Evolutionary conservation across 2,888 invertebrate species (phyloP), one percentile per base, ranked within the genome.

Genomic region (Lycophotia porphyrea): DNA sequence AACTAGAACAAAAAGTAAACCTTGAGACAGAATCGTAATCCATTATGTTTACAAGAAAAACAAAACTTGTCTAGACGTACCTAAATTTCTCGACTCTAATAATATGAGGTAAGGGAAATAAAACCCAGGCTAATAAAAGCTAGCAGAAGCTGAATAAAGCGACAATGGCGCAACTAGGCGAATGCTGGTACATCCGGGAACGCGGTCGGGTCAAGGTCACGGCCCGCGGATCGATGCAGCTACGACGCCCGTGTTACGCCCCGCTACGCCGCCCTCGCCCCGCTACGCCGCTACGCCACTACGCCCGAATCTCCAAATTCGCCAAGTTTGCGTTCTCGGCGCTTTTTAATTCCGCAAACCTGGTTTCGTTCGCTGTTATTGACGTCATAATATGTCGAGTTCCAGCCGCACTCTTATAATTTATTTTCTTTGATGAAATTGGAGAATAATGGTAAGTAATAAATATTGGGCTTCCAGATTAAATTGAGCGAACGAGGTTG

Each of bases 201-300:
- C 94, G 95, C 96, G 96, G 96, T 93, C 97, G 93, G 97, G 97
- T 97, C 97, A 97, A 97, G 97, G 97, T 97, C 97, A 97, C 96
- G 97, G 96, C 93, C 94, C 93, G 94, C 93, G 95, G 97, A 97
- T 97, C 97, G 97, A 97, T 97, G 97, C 96, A 97, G 97, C 97
- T 94, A 94, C 94, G 94, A 92, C 93, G 93, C 93, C 91, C 90
- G 90, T 89, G 90, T 91, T 91, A 91, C 92, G 89, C 89, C 90
- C 90, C 90, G 84, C 89, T 86, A 86, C 89, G 84, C 91, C 90
- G 84, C 88, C 86, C 87, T 71, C 87, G 52, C 90, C 88, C 86
- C 87, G 78, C 90, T 86, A 88, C 92, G 88, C 81, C 85, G 78
- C 90, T 85, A 89, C 92, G 89, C 81, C 85, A 88, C 88, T 89